phyloP scores from a whole-genome alignment of 1,140 invertebrate species.

The Idris sp. region DNA sequence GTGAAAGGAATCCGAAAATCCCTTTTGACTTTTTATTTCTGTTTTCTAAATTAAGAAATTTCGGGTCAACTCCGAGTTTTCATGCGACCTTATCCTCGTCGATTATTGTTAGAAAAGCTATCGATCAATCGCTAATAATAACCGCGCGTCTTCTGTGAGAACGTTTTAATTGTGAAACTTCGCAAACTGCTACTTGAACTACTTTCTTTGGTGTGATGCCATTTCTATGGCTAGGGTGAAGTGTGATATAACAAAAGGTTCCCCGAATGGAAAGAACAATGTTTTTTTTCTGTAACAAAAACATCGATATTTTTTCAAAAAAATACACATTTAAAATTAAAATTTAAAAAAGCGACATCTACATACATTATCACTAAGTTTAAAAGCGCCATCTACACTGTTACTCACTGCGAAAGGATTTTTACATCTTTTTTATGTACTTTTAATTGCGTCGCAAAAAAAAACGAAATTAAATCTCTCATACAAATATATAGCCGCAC shows the following conservation, averaged over 20 bases:
- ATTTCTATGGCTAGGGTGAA: no score
- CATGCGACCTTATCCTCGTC: slow-evolving; percentile 32
- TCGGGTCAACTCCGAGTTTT: slow-evolving; percentile 30
- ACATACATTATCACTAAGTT: slow-evolving; percentile 27
- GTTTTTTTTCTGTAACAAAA: no score
- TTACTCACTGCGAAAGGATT: slow-evolving; percentile 14
- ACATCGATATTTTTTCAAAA: no score
- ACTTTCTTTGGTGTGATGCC: slow-evolving; percentile 54
- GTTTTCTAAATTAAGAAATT: slow-evolving; percentile 41
- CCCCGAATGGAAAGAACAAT: no score
- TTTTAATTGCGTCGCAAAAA: slow-evolving; percentile 16
- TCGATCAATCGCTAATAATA: slow-evolving; percentile 62
- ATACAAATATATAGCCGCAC: no score
- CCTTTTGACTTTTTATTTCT: slow-evolving; percentile 14
- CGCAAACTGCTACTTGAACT: slow-evolving; percentile 53
- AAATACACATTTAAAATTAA: no score
- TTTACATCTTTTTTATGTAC: slow-evolving; percentile 16
- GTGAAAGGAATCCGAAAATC: slow-evolving; percentile 18
- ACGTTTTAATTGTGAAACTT: slow-evolving; percentile 55
- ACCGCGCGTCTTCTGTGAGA: slow-evolving; percentile 34
- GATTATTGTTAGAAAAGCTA: slow-evolving; percentile 46
- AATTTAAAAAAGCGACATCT: slow-evolving; percentile 16
- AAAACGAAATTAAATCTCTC: no score
- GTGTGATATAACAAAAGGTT: no score
- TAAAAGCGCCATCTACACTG: no score